Evolutionary conservation across 2,888 invertebrate genomes (phyloP).

Genomic region (Lithodes maja): DNA sequence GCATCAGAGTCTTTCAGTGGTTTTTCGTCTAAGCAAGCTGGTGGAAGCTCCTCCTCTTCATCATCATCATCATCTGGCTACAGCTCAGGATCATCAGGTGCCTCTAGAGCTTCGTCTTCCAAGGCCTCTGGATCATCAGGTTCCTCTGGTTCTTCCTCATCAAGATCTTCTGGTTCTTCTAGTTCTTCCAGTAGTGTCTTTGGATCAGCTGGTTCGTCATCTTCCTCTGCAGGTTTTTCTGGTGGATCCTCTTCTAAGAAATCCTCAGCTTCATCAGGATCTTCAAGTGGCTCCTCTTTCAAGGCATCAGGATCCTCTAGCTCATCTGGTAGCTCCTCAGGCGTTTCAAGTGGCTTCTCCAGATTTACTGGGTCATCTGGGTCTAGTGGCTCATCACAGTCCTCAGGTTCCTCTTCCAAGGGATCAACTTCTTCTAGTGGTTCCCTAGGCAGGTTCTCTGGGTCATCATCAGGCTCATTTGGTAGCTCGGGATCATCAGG

Average conservation of each 20-base stretch:
- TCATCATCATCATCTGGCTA: not conserved
- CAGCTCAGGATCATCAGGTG: slow-evolving; percentile 22
- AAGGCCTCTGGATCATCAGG: slow-evolving; percentile 30
- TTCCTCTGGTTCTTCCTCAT: slow-evolving; percentile 19
- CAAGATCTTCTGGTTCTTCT: not conserved
- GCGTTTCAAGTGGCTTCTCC: not conserved
- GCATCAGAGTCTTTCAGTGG: not conserved
- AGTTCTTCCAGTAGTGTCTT: not conserved
- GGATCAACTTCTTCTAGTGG: not conserved
- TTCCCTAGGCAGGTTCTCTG: not conserved
- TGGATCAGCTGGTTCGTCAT: not conserved
- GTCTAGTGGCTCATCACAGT: not conserved
- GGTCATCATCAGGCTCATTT: not conserved
- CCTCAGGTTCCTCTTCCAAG: not conserved
- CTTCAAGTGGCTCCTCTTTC: slow-evolving; percentile 12
- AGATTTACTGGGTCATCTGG: not conserved
- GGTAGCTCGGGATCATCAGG: not conserved
- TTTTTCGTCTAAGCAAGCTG: not conserved
- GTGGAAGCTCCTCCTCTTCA: not conserved
- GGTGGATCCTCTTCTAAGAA: slow-evolving; percentile 1
- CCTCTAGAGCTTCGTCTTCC: not conserved
- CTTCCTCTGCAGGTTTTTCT: slow-evolving; percentile 6
- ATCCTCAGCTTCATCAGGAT: slow-evolving; percentile 9
- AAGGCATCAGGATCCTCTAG: not conserved
- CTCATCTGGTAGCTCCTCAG: slow-evolving; percentile 17